Evolutionary conservation across 2,888 invertebrate genomes (phyloP), one percentile per base, ranked within the genome.

Genomic region (Drosophila planitibia): DNA sequence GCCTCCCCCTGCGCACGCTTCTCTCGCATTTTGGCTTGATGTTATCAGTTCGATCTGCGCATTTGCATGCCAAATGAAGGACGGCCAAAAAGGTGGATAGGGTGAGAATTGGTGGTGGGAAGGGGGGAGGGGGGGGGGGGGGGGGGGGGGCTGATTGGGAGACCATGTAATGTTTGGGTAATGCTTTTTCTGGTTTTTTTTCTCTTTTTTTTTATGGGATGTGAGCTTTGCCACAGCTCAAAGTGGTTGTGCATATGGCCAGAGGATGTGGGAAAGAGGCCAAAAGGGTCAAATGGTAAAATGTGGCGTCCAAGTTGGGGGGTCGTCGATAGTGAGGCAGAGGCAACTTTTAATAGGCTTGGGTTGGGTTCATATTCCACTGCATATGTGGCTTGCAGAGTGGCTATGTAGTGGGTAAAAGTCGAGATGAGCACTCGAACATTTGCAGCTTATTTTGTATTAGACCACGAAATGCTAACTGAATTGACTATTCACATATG

Each of bases 41-140:
- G 83, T 87, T 85, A 85, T 85, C 85, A 85, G 87, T 85, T 87
- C 85, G 85, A 85, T 85, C 85, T 87, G 85, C 85, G 85, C 86
- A 85, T 85, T 85, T 85, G 85, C 85, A 85, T 85, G 85, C 86
- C 83, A 83, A 85, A 83, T 85, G 85, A 87, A 87, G 80, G 74
- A 83, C 71, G 60, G 66, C 63, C 74, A 55, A 53, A 35, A 41
- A 49, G 39, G 65, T 16, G 16, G 25, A 47, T 25, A 4, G 47
- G 22, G 4, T 14, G 4, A 16, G 22, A 22, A 22, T 47, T 4
- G 22, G 35, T 30, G 30, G 76, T 25, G 57, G 63, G 37, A 14
- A 25, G 2, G 54, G 55, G 22, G 37, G 22, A 14, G 35, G 2
- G 37, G 22, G 19, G 35, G 2, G 51, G 55, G 22, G 2, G 54